Conservation (phyloP, 2,888 invertebrate species). For the Spilosoma lubricipeda region DNA sequence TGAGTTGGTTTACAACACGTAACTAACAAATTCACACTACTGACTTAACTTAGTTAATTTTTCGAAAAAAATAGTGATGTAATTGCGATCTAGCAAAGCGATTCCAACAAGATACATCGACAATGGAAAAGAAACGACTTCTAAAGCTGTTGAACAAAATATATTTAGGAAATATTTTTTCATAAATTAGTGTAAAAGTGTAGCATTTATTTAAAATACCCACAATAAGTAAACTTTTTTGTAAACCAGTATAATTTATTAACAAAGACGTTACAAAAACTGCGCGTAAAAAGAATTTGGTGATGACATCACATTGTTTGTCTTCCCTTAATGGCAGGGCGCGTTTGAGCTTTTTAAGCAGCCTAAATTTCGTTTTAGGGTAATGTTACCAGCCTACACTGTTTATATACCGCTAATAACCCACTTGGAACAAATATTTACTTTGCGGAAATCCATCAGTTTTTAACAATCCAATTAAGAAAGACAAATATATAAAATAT, state of each 20-base stretch:
- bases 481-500: not conserved
- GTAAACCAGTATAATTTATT: not conserved
- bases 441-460: not conserved
- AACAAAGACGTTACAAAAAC: not conserved
- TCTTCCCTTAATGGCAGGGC: constrained; percentile 5
- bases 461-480: not conserved
- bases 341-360: constrained; percentile 4
- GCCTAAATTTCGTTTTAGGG: not conserved
- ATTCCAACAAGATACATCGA: too few species aligned
- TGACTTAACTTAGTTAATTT: too few species aligned
- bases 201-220: not conserved
- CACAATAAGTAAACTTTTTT: not conserved
- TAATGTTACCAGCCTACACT: not conserved
- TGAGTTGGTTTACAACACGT: too few species aligned
- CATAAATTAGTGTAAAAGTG: not conserved
- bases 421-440: not conserved
- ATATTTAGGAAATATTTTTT: not conserved
- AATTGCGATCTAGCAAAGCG: too few species aligned
- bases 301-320: constrained; percentile 3
- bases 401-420: not conserved
- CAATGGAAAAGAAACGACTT: too few species aligned
- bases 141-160: too few species aligned
- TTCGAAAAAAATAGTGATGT: too few species aligned
- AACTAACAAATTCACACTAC: too few species aligned
- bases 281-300: not conserved